Evolutionary conservation across 2,113 vertebrate species (phyloP).

Genomic region (Rissa tridactyla): DNA sequence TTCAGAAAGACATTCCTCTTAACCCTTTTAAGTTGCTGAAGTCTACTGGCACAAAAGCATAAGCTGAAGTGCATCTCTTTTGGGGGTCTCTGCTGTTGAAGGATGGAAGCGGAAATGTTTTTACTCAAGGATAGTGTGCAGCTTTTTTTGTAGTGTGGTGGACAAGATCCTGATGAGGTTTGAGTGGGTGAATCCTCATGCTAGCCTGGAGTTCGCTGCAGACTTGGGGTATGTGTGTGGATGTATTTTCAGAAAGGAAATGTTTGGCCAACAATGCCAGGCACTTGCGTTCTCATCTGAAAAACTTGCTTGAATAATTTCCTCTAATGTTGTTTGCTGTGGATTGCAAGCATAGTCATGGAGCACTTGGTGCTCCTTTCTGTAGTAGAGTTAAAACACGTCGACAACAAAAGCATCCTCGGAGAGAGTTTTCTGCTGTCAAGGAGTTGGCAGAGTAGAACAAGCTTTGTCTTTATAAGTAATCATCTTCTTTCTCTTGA

Average conservation of each 20-base stretch:
- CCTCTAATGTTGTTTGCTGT: neutral
- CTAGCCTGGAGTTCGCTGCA: neutral
- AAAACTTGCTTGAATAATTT: neutral
- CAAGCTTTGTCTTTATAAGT: neutral
- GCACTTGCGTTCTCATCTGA: rapidly evolving
- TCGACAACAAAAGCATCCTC: neutral
- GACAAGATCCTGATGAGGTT: neutral
- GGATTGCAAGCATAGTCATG: neutral
- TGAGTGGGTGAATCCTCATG: neutral
- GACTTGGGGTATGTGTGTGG: rapidly evolving
- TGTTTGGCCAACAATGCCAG: neutral
- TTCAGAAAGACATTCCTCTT: conserved; percentile 35
- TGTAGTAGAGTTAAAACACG: rapidly evolving
- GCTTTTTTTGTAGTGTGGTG: neutral
- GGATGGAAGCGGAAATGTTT: neutral
- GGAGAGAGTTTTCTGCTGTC: neutral
- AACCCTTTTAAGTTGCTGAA: conserved; percentile 62
- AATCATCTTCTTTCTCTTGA: too few species aligned
- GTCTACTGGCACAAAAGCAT: neutral
- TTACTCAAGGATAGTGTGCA: neutral
- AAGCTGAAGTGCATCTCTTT: neutral
- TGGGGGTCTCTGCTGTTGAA: neutral
- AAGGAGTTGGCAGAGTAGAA: neutral
- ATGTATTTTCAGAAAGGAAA: neutral
- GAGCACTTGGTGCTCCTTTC: neutral